These are phyloP conservation scores for Hyperoplus immaculatus DNA, from an alignment of 2,797 vertebrate species.

Conservation along the genomic window DNA sequence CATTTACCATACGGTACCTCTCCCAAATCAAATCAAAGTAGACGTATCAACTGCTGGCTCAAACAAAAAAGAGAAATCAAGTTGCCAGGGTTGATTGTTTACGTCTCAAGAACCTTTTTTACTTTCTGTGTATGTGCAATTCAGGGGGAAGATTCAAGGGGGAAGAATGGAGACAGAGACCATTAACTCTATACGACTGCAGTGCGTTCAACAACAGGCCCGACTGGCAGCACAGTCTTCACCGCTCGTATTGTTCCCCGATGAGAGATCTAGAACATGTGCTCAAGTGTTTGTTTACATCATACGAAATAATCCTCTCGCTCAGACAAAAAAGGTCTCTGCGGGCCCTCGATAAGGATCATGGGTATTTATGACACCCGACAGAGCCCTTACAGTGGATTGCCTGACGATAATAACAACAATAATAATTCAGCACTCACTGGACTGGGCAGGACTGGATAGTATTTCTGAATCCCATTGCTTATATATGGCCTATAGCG, in stretches of 20 bases:
- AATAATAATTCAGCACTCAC: constrained; percentile 37
- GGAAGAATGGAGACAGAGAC: background rate
- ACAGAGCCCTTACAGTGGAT: constrained; percentile 65
- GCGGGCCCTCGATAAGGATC: constrained; percentile 67
- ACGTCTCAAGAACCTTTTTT: background rate
- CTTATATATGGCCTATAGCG: background rate
- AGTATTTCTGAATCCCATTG: constrained; percentile 38
- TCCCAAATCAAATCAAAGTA: background rate
- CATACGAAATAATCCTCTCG: constrained; percentile 60
- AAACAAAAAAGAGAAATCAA: background rate
- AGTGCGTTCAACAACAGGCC: constrained; percentile 20
- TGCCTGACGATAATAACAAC: constrained; percentile 64
- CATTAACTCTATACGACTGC: background rate
- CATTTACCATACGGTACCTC: background rate
- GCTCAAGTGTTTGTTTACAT: constrained; percentile 77
- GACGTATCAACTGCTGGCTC: background rate
- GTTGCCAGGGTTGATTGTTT: background rate
- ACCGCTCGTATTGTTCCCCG: constrained; percentile 59
- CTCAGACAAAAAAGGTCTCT: constrained; percentile 68
- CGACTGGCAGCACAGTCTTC: constrained; percentile 13
- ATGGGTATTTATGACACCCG: constrained; percentile 76
- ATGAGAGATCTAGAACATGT: constrained; percentile 61
- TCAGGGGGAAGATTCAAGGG: background rate
- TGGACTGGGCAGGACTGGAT: background rate
- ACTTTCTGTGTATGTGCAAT: background rate